Evolutionary conservation across 2,888 invertebrate species (phyloP).

Genomic region (Drosophila recens): DNA sequence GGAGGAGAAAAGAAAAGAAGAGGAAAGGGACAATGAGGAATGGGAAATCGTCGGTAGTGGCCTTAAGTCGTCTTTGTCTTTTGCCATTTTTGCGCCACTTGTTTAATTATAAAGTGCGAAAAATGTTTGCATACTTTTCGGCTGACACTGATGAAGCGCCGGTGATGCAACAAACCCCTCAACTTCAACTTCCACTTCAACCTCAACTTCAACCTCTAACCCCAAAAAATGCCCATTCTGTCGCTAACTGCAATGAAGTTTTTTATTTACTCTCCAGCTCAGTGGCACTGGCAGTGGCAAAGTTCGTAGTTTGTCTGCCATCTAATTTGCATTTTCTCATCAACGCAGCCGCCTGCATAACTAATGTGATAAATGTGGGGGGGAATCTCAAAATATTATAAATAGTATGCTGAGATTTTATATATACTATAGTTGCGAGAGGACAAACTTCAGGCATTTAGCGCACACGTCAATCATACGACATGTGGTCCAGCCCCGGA

Average conservation of each 20-base stretch:
- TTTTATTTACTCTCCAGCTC: conserved; percentile 52
- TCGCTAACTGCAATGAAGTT: conserved; percentile 41
- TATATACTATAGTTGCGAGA: conserved; percentile 12
- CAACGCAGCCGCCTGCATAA: conserved; percentile 76
- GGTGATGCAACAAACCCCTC: conserved; percentile 64
- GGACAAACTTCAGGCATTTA: conserved; percentile 59
- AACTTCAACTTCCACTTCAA: background rate
- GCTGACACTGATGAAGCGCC: conserved; percentile 77
- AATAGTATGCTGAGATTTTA: conserved; percentile 68
- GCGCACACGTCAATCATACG: conserved; percentile 76
- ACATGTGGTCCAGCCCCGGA: conserved; percentile 69
- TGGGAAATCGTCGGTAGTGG: conserved; percentile 12
- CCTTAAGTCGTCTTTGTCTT: conserved; percentile 67
- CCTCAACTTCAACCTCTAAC: background rate
- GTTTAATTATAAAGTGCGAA: conserved; percentile 81
- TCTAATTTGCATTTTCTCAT: conserved; percentile 80
- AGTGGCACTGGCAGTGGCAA: conserved; percentile 56
- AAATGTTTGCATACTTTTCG: conserved; percentile 79
- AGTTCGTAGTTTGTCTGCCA: conserved; percentile 70
- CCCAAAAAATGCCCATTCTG: conserved; percentile 22
- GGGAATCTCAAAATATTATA: conserved; percentile 56
- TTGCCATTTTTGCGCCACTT: conserved; percentile 60
- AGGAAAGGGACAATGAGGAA: background rate
- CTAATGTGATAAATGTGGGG: conserved; percentile 52
- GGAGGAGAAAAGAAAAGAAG: too few relatives aligned